phyloP scores from a whole-genome alignment of 2,888 invertebrate genomes.

The Notocelia uddmanniana region DNA sequence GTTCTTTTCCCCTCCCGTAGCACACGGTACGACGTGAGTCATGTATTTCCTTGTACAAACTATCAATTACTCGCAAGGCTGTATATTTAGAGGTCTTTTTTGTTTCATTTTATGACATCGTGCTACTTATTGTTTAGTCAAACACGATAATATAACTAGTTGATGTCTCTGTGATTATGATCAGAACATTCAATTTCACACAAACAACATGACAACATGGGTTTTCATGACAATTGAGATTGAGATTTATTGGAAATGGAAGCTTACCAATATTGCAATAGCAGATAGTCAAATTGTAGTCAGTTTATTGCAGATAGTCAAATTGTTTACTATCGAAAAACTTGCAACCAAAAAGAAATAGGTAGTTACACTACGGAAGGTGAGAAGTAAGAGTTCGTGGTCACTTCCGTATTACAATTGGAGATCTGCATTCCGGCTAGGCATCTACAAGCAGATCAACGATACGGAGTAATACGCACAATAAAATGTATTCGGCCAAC shows the following conservation, averaged over 20 bases:
- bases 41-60: constrained; percentile 23
- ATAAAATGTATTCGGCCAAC: no score
- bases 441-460: not conserved
- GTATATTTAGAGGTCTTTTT: constrained; percentile 20
- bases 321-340: not conserved
- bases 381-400: constrained; percentile 15
- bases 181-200: no score
- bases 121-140: not conserved
- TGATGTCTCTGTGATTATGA: no score
- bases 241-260: no score
- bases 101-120: not conserved
- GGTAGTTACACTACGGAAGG: constrained; percentile 11
- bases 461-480: no score
- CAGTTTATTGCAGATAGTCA: no score
- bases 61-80: constrained; percentile 35
- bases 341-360: constrained; percentile 3
- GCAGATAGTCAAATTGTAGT: no score
- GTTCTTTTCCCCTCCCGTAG: not conserved
- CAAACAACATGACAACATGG: no score
- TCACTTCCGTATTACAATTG: constrained; percentile 26
- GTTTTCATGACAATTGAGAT: no score
- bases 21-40: constrained; percentile 5
- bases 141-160: not conserved
- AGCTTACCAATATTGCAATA: not conserved
- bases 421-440: constrained; percentile 2